Evolutionary conservation across 2,888 invertebrate species (phyloP).

Genomic region (Xylota sylvarum): DNA sequence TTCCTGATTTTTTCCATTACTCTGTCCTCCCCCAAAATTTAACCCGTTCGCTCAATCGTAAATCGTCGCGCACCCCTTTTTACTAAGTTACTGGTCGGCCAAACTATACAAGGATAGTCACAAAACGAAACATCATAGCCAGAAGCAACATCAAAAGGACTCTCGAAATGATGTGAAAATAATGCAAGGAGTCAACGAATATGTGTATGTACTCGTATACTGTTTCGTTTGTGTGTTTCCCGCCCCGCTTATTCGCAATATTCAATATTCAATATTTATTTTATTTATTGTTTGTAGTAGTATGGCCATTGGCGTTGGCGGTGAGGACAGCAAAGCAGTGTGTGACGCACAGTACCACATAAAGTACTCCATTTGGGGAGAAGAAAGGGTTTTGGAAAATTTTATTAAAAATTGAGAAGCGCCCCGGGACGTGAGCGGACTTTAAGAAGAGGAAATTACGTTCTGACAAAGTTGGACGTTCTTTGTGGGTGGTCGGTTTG

Average conservation of each 20-base stretch:
- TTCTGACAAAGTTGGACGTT: neutral
- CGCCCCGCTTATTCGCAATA: slow-evolving; percentile 34
- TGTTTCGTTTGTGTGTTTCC: slow-evolving; percentile 22
- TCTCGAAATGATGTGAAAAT: slow-evolving; percentile 56
- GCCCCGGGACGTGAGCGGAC: slow-evolving; percentile 78
- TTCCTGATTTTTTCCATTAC: slow-evolving; percentile 59
- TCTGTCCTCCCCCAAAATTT: slow-evolving; percentile 39
- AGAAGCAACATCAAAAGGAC: slow-evolving; percentile 64
- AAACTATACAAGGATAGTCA: slow-evolving; percentile 17
- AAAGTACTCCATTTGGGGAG: neutral
- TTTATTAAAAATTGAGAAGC: slow-evolving; percentile 78
- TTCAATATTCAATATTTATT: slow-evolving; percentile 61
- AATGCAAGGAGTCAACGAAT: slow-evolving; percentile 21
- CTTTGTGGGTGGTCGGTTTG: slow-evolving; percentile 8
- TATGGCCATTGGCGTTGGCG: slow-evolving; percentile 12
- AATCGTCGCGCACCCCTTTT: slow-evolving; percentile 36
- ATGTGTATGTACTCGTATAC: neutral
- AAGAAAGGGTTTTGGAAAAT: slow-evolving; percentile 57
- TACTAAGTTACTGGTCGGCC: slow-evolving; percentile 12
- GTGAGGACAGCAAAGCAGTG: neutral
- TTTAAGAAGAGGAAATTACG: slow-evolving; percentile 62
- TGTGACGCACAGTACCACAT: slow-evolving; percentile 18
- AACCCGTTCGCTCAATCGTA: slow-evolving; percentile 42
- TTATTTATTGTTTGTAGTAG: slow-evolving; percentile 47
- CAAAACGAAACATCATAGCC: slow-evolving; percentile 22